A percentile compares a stretch with the other conserved stretches of the same genome.
phyloP scores from a whole-genome alignment of 1,140 invertebrate genomes.

The Bombus turneri region DNA sequence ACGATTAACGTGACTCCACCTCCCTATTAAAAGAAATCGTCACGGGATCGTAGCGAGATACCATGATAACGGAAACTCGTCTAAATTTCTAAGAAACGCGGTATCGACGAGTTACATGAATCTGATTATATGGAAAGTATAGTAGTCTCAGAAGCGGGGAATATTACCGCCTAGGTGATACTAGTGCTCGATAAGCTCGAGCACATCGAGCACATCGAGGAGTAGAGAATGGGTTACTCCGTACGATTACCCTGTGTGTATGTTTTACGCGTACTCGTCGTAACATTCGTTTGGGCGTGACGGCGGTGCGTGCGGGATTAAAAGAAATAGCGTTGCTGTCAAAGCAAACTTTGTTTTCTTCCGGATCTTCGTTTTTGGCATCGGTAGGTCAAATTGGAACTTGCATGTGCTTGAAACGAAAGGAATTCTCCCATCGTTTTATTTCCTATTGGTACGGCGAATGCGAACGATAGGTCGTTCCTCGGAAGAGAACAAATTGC shows the following conservation, averaged over 20 bases:
- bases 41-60: constrained; percentile 9
- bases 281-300: constrained; percentile 14
- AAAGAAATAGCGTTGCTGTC: background rate
- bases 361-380: background rate
- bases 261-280: constrained; percentile 2
- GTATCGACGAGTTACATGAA: constrained; percentile 33
- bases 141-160: background rate
- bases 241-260: constrained; percentile 23
- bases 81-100: constrained; percentile 25
- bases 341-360: background rate
- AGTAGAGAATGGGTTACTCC: constrained; percentile 46
- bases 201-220: background rate
- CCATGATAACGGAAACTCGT: constrained; percentile 19
- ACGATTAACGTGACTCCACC: constrained; percentile 1
- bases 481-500: constrained; percentile 17
- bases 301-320: background rate
- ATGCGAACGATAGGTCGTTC: background rate
- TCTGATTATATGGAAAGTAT: constrained; percentile 41
- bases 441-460: background rate
- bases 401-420: background rate
- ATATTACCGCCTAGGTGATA: constrained; percentile 54
- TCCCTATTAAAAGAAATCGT: background rate
- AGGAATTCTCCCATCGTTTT: background rate
- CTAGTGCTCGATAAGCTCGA: constrained; percentile 54
- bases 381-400: background rate